Percentiles rank a stretch among this genome's conserved stretches.
Conservation (phyloP, 2,888 invertebrate species). For the Drosophila meridionalis region DNA sequence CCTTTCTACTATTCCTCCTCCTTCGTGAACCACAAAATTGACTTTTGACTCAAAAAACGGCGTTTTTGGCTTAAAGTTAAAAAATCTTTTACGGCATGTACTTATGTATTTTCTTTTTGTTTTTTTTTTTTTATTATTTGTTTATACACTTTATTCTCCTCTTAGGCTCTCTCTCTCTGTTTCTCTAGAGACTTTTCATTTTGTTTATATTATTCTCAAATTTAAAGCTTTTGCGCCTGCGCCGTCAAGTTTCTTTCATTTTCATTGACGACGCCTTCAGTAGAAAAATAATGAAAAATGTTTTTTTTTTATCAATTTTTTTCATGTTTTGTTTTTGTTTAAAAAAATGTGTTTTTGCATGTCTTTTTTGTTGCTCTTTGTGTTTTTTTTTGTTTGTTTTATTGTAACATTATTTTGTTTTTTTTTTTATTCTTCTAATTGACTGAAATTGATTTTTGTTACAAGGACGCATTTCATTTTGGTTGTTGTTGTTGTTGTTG, state of each 20-base stretch:
- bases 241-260: constrained; percentile 47
- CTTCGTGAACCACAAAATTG: constrained; percentile 72
- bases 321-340: constrained; percentile 32
- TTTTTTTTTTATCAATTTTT: constrained; percentile 41
- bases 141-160: constrained; percentile 48
- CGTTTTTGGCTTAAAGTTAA: constrained; percentile 68
- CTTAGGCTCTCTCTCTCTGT: constrained; percentile 4
- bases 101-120: constrained; percentile 38
- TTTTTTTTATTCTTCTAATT: constrained; percentile 69
- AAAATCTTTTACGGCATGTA: constrained; percentile 66
- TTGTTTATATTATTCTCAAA: constrained; percentile 68
- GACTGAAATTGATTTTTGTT: constrained; percentile 84
- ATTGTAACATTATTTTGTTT: constrained; percentile 60
- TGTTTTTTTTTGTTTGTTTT: constrained; percentile 58
- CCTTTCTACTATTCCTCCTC: background rate
- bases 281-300: constrained; percentile 78
- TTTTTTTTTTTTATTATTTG: constrained; percentile 47
- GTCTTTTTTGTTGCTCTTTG: constrained; percentile 64
- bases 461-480: constrained; percentile 80
- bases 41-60: constrained; percentile 66
- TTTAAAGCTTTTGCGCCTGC: constrained; percentile 81
- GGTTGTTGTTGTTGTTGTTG: constrained; percentile 44
- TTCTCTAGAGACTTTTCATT: constrained; percentile 41
- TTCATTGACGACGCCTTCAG: constrained; percentile 63
- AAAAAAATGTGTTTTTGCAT: constrained; percentile 46